Evolutionary conservation across 2,888 invertebrate species (phyloP).

Genomic region (Habroteleia sp.): DNA sequence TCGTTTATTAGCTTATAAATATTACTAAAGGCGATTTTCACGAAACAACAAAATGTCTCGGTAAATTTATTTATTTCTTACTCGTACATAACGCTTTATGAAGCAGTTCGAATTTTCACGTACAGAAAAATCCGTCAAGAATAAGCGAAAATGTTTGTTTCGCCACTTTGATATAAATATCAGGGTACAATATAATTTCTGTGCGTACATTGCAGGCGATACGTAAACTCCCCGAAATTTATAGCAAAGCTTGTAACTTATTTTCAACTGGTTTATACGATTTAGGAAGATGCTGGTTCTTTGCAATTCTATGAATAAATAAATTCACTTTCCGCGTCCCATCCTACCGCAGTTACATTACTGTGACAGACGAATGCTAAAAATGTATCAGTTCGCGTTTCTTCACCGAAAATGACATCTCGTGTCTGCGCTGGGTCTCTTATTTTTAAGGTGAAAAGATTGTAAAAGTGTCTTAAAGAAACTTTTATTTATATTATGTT

Average conservation of each 20-base stretch:
- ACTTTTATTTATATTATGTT: conserved; percentile 39
- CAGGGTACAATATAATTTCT: conserved; percentile 28
- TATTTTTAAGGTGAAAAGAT: conserved; percentile 29
- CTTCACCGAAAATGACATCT: conserved; percentile 14
- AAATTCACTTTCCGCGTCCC: conserved; percentile 48
- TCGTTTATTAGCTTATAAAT: too few species aligned
- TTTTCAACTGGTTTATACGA: conserved; percentile 41
- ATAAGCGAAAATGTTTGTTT: too few species aligned
- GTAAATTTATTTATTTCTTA: too few species aligned
- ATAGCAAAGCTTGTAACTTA: conserved; percentile 38
- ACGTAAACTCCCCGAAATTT: conserved; percentile 28
- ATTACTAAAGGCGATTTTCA: too few species aligned
- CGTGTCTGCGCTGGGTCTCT: conserved; percentile 23
- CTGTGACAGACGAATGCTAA: conserved; percentile 27
- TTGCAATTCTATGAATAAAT: conserved; percentile 45
- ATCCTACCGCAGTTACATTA: conserved; percentile 10
- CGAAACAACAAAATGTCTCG: too few species aligned
- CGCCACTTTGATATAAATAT: too few species aligned
- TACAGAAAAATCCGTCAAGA: too few species aligned
- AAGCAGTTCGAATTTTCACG: too few species aligned
- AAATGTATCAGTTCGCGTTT: conserved; percentile 26
- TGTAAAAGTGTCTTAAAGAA: conserved; percentile 28
- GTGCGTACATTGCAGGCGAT: conserved; percentile 18
- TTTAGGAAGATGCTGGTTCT: conserved; percentile 28
- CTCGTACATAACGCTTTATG: too few species aligned